phyloP scores from a whole-genome alignment of 2,113 vertebrate genomes.

The Odobenus rosmarus region DNA sequence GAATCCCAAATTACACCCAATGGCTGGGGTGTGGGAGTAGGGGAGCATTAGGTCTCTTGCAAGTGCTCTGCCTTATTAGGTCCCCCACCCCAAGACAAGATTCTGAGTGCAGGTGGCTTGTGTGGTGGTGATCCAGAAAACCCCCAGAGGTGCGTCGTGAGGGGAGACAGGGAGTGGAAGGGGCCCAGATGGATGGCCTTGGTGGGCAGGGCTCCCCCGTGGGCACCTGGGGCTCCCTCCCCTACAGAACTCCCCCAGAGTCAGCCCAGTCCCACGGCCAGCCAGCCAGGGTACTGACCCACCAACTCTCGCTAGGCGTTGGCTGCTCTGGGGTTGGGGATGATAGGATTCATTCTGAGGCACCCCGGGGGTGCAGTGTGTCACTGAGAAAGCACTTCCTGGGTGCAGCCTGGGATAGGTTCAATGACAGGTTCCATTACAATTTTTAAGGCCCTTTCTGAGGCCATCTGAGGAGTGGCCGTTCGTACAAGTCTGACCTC shows the following conservation, averaged over 20 bases:
- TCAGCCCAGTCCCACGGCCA: background rate
- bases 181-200: no score
- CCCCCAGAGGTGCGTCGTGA: background rate
- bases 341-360: background rate
- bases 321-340: background rate
- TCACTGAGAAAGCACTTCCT: background rate
- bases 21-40: background rate
- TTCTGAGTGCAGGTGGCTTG: background rate
- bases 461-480: background rate
- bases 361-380: background rate
- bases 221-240: background rate
- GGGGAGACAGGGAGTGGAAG: background rate
- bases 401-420: background rate
- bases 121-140: background rate
- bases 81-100: background rate
- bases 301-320: background rate
- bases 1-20: no score
- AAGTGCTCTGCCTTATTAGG: background rate
- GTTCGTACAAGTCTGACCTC: background rate
- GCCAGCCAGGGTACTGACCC: background rate
- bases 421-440: background rate
- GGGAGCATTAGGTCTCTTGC: background rate
- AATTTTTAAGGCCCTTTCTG: background rate
- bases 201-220: fast-evolving
- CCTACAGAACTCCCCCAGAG: no score